Percentiles rank a stretch among this genome's conserved stretches.
Conservation (phyloP, 1,140 invertebrate species). For the Radopholus similis region DNA sequence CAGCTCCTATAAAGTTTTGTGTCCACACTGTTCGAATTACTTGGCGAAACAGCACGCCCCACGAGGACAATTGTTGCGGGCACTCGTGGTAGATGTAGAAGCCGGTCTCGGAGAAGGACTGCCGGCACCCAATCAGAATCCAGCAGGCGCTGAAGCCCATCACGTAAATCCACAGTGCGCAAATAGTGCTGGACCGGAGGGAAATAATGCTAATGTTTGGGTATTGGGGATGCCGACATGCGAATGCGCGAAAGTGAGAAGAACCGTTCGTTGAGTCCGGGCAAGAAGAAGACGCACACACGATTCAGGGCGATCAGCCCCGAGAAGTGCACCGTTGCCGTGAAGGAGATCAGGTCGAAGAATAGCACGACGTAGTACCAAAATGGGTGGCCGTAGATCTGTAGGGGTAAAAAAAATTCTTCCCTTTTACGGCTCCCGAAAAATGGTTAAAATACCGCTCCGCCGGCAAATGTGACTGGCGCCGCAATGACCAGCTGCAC, state of each 20-base stretch:
- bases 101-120: slow-evolving; percentile 12
- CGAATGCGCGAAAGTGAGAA: background rate
- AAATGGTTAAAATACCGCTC: too few species aligned
- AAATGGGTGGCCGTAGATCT: slow-evolving; percentile 19
- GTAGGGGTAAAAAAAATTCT: too few species aligned
- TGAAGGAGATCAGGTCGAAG: slow-evolving; percentile 5
- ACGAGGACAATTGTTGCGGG: background rate
- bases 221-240: background rate
- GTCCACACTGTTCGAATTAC: background rate
- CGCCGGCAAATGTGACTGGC: slow-evolving; percentile 1
- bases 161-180: background rate
- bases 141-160: slow-evolving; percentile 4
- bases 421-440: too few species aligned
- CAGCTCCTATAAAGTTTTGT: too few species aligned
- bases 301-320: slow-evolving; percentile 12
- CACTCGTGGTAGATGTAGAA: slow-evolving; percentile 18
- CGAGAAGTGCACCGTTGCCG: slow-evolving; percentile 2
- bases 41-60: background rate
- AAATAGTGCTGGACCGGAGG: background rate
- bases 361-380: slow-evolving; percentile 9
- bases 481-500: slow-evolving; percentile 9
- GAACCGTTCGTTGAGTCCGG: background rate
- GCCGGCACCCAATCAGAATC: slow-evolving; percentile 9
- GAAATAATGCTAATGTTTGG: background rate
- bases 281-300: slow-evolving; percentile 7